phyloP scores from a whole-genome alignment of 2,113 vertebrate species.

The Thryonomys swinderianus region DNA sequence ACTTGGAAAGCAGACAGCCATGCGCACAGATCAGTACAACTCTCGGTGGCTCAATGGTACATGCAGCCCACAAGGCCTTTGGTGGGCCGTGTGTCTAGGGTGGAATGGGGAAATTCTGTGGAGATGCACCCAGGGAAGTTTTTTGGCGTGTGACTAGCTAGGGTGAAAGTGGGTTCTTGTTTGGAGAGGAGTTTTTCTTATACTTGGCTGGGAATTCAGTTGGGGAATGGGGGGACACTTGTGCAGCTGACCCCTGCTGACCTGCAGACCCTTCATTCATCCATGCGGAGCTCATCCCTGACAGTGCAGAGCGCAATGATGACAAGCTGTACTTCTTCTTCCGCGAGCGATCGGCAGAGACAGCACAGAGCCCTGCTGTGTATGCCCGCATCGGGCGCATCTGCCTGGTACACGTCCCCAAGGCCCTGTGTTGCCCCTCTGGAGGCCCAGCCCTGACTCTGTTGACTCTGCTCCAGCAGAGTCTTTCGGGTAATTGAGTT shows the following conservation, averaged over 20 bases:
- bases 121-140: not conserved
- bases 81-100: not conserved
- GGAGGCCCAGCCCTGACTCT: not conserved
- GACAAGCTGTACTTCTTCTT: constrained; percentile 99
- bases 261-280: constrained; percentile 96
- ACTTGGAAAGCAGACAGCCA: constrained; percentile 97
- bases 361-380: constrained; percentile 94
- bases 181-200: not conserved
- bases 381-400: constrained; percentile 98
- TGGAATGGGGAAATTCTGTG: rapidly evolving
- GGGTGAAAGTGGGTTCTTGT: not conserved
- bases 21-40: constrained; percentile 99
- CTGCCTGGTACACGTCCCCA: constrained; percentile 91
- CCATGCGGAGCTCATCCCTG: constrained; percentile 96
- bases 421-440: not conserved
- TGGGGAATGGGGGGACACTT: not conserved
- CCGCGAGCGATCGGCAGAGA: constrained; percentile 95
- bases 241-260: not conserved
- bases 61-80: not conserved
- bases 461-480: not conserved
- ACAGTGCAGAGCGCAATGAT: constrained; percentile 96
- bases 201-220: not conserved
- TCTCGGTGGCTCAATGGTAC: constrained; percentile 99
- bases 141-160: not conserved
- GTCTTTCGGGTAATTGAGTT: not conserved